phyloP scores from a whole-genome alignment of 2,113 vertebrate genomes.

The Notarius quadriscutis region DNA sequence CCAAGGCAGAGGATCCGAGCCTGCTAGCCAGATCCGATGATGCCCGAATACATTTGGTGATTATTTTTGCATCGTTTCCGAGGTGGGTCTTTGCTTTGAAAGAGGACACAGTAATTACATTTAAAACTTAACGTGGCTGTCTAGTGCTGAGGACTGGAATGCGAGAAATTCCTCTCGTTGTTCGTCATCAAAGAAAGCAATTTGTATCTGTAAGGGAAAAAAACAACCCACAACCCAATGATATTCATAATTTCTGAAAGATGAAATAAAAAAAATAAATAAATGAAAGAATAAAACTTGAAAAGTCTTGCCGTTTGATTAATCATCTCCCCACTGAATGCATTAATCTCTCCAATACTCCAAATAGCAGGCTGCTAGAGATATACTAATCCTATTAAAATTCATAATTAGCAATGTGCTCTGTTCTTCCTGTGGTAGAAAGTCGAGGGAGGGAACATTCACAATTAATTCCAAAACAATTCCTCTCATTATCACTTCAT shows the following conservation, averaged over 20 bases:
- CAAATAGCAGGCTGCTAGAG: conserved; percentile 61
- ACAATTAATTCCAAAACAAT: conserved; percentile 61
- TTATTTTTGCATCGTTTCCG: not conserved
- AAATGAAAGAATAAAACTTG: conserved; percentile 43
- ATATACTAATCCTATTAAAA: conserved; percentile 70
- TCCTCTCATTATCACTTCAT: conserved; percentile 56
- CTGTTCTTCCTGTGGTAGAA: conserved; percentile 51
- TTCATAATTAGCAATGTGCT: conserved; percentile 63
- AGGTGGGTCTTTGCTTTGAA: conserved; percentile 7
- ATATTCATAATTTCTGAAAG: conserved; percentile 17
- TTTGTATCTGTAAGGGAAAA: not conserved
- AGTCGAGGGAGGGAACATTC: conserved; percentile 55
- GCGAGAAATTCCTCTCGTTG: not conserved
- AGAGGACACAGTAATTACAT: not conserved
- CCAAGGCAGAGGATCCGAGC: not conserved
- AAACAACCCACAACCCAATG: not conserved
- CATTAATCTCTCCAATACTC: conserved; percentile 62
- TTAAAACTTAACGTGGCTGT: not conserved
- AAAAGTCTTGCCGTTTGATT: conserved; percentile 56
- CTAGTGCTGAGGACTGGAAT: not conserved
- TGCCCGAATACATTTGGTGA: not conserved
- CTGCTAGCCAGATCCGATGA: conserved; percentile 14
- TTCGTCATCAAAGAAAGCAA: not conserved
- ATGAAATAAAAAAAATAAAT: not conserved
- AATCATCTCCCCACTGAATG: conserved; percentile 58